phyloP scores from a whole-genome alignment of 2,113 vertebrate genomes.

The Thunnus thynnus region DNA sequence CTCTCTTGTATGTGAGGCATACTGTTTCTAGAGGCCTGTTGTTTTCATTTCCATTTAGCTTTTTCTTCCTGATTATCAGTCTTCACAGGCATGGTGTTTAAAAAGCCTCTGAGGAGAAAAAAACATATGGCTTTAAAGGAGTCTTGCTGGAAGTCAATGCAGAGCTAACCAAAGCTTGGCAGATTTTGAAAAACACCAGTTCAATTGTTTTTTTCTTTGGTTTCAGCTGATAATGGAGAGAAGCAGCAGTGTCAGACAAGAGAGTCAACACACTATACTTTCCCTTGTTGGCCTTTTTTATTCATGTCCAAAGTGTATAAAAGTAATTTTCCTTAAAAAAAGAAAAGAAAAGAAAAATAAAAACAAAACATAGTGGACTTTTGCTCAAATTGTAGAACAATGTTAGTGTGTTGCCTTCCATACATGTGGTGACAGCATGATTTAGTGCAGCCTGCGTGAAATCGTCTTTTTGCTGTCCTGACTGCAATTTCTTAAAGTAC shows the following conservation, averaged over 20 bases:
- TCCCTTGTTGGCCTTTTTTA: conserved; percentile 3
- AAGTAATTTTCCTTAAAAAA: neutral
- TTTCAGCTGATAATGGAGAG: conserved; percentile 38
- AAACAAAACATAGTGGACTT: conserved; percentile 22
- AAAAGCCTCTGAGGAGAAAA: conserved; percentile 52
- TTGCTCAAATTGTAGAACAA: conserved; percentile 43
- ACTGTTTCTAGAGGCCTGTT: conserved; percentile 48
- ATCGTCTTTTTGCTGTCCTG: conserved; percentile 45
- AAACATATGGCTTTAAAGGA: conserved; percentile 51
- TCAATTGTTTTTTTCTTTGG: conserved; percentile 34
- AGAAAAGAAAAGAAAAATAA: neutral
- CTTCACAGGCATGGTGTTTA: conserved; percentile 36
- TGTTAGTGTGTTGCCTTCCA: conserved; percentile 24
- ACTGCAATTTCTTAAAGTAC: conserved; percentile 25
- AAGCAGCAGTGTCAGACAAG: conserved; percentile 12
- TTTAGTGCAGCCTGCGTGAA: conserved; percentile 64
- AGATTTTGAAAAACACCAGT: conserved; percentile 39
- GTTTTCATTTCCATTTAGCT: conserved; percentile 58
- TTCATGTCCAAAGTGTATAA: conserved; percentile 23
- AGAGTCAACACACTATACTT: conserved; percentile 16
- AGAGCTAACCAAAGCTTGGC: conserved; percentile 46
- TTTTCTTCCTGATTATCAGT: conserved; percentile 51
- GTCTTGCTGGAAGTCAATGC: conserved; percentile 44
- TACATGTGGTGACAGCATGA: conserved; percentile 37
- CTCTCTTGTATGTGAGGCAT: conserved; percentile 20